Evolutionary conservation across 1,140 invertebrate genomes (phyloP), one percentile per base, ranked within the genome.

Genomic region (Tyrophagus putrescentiae): DNA sequence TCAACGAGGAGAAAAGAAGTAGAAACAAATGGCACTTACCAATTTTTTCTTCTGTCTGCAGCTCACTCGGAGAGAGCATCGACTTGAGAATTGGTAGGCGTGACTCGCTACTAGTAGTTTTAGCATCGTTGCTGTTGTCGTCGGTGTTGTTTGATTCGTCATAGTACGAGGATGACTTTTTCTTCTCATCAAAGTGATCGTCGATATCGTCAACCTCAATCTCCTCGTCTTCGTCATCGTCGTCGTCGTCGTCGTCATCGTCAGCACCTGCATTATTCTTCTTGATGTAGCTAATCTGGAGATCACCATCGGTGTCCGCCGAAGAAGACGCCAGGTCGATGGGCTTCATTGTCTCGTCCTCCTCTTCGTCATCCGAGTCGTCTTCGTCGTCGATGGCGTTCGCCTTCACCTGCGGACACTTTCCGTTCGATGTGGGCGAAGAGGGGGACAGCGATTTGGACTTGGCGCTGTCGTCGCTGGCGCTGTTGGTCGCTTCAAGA

Each of bases 1-100:
- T 42, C 41, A 21, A 42, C 41, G 25, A 42, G 41, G 41, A 42
- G 25, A 42, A 3, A 39, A 13, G n/a, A 39, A 39, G 36, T 11
- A 39, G 25, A 42, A 42, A 42, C 25, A n/a, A 42, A 23, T 21
- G 25, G 9, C 3, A 58, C 57, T 57, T 58, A 58, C 57, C 57
- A 27, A 58, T 58, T 57, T 58, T 58, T 31, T 58, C 57, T 58
- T 58, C 57, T 18, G 36, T 58, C 23, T 42, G 13, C n/a, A n/a
- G n/a, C 11, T 58, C 57, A 13, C 11, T 45, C n/a, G 57, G 57
- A n/a, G 57, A 58, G n/a, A 58, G 16, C 57, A 58, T 58, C 54
- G 57, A 58, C 25, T 58, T 58, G 31, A 58, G 57, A 57, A 58
- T 58, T 5, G 57, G 57, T 31, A 58, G 16, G 3, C 57, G 13